These are phyloP conservation scores for Erebia ligea DNA, from an alignment of 2,888 invertebrate species.

Conservation along the genomic window DNA sequence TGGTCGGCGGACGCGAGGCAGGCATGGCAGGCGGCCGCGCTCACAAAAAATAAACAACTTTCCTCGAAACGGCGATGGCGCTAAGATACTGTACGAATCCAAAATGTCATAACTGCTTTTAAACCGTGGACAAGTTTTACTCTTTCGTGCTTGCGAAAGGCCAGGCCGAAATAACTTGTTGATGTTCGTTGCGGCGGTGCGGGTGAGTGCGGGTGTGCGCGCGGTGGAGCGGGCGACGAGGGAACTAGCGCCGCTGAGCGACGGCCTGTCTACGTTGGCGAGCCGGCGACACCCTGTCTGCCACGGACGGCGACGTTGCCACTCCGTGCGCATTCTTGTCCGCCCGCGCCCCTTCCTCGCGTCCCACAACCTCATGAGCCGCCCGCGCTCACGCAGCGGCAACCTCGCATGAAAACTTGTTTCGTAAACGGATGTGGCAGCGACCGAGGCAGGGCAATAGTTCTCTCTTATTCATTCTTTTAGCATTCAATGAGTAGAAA, in stretches of 20 bases:
- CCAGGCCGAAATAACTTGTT: slow-evolving; percentile 81
- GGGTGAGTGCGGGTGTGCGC: slow-evolving; percentile 61
- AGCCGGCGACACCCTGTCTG: slow-evolving; percentile 98
- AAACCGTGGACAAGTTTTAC: slow-evolving; percentile 56
- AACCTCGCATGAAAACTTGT: slow-evolving; percentile 86
- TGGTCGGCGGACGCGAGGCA: slow-evolving; percentile 73
- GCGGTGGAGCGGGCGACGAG: slow-evolving; percentile 54
- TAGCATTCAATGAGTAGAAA: slow-evolving; percentile 48
- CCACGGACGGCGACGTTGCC: slow-evolving; percentile 91
- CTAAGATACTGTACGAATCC: slow-evolving; percentile 58
- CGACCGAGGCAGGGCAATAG: slow-evolving; percentile 74
- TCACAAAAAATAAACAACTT: slow-evolving; percentile 78
- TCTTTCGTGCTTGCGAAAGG: slow-evolving; percentile 62
- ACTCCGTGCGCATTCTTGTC: slow-evolving; percentile 78
- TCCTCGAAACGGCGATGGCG: slow-evolving; percentile 82
- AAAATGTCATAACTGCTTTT: slow-evolving; percentile 63
- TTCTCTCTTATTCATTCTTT: slow-evolving; percentile 58
- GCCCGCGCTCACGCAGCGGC: slow-evolving; percentile 76
- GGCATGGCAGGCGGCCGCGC: slow-evolving; percentile 72
- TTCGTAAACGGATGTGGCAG: slow-evolving; percentile 89
- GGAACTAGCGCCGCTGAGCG: slow-evolving; percentile 83
- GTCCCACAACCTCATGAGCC: slow-evolving; percentile 64
- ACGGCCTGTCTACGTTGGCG: slow-evolving; percentile 91
- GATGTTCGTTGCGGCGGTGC: slow-evolving; percentile 74
- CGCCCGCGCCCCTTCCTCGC: slow-evolving; percentile 70